Base-by-base conservation (phyloP, 2,797 vertebrate genomes). In the Hyperoplus immaculatus region DNA sequence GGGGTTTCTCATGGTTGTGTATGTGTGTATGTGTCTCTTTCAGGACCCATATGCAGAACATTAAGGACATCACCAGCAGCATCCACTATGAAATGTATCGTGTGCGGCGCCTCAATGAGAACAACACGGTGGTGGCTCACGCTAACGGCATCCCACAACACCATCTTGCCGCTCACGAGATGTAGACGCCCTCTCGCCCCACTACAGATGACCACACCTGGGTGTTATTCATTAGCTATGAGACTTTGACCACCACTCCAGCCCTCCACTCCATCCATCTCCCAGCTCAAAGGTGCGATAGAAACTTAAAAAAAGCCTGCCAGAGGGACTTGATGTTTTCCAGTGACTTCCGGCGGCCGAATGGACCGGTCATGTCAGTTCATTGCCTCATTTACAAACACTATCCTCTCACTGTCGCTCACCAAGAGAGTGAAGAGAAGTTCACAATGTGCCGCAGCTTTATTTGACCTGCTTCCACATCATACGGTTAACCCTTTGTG, bases 41-140 rank as follows among this genome's bases (percentile, higher is more conserved):
- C 91, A 99, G 98, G 95, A 98, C 97, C 51, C 98, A 99, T 91
- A 99, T 99, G 97, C 97, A 99, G 94, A 99, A 98, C 93, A 98
- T 99, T 75, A 99, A 99, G 91, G 98, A 99, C 91, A 98, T 99
- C 90, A 98, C 98, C 94, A 98, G 97, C 96, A 97, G 95, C 94
- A 98, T 99, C 95, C 98, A 99, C 92, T 99, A 99, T 1, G 98
- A 99, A 90, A 96, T 97, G 80, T 99, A 99, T 89, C 96, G 98
- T 0, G 97, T 99, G 69, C 96, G 97, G 71, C 96, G 97, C 64
- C 96, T 99, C 89, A 98, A 98, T 0, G 97, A 99, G 88, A 96
- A 93, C 63, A 96, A 95, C 92, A 93, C 91, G 0, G 86, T 87
- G 92, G 87, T 72, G 88, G 87, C 82, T 71, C 94, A 95, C 71